phyloP scores from a whole-genome alignment of 2,888 invertebrate species.

The Drosophila peninsularis region DNA sequence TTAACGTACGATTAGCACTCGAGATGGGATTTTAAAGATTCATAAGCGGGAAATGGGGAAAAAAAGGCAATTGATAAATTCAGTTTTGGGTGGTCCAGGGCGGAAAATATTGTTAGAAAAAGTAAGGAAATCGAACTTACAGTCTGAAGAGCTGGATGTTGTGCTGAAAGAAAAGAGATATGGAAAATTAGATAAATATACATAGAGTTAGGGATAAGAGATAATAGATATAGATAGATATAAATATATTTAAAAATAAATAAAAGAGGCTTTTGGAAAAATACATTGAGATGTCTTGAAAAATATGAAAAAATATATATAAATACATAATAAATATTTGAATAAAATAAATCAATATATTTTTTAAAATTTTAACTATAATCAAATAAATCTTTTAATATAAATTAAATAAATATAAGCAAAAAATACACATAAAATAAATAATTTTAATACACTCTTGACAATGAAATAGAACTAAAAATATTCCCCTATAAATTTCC shows the following conservation, averaged over 20 bases:
- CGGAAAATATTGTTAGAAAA: neutral
- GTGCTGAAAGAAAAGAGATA: neutral
- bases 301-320: no score
- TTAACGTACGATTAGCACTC: constrained; percentile 43
- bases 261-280: neutral
- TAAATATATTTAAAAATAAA: neutral
- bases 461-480: neutral
- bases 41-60: neutral
- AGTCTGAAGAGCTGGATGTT: no score
- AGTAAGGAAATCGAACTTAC: neutral
- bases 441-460: neutral
- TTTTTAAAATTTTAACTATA: neutral
- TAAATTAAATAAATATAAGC: neutral
- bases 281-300: no score
- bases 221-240: neutral
- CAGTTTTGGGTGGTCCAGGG: constrained; percentile 17
- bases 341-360: neutral
- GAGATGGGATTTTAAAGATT: constrained; percentile 39
- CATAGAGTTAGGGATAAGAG: no score
- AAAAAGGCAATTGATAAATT: constrained; percentile 7
- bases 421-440: neutral
- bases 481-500: neutral
- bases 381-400: neutral
- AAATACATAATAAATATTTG: no score
- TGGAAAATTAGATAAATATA: neutral